Percentiles rank a stretch among this genome's conserved stretches.
These are phyloP conservation scores for Chaenocephalus aceratus DNA, from an alignment of 2,113 vertebrate species.

Conservation along the genomic window DNA sequence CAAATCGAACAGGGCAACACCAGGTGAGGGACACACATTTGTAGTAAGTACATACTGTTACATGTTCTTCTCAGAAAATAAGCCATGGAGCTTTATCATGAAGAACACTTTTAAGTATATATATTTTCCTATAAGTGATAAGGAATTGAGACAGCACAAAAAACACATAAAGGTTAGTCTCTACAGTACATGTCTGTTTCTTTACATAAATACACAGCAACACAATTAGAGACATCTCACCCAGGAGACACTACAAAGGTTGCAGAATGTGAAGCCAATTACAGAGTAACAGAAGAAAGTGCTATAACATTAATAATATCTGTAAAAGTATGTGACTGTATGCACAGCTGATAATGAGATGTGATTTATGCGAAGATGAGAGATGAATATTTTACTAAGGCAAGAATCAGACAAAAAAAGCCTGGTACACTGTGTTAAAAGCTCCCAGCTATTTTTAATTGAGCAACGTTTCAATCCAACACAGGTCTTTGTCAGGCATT, in stretches of 20 bases:
- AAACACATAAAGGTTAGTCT: neutral
- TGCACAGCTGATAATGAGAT: slow-evolving; percentile 68
- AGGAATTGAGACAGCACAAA: neutral
- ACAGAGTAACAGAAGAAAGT: slow-evolving; percentile 53
- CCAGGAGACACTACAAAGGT: slow-evolving; percentile 15
- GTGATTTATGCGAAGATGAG: slow-evolving; percentile 63
- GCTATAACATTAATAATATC: slow-evolving; percentile 57
- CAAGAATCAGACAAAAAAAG: no score
- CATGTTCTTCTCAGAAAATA: slow-evolving; percentile 16
- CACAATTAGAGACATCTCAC: slow-evolving; percentile 28
- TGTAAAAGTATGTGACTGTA: slow-evolving; percentile 63
- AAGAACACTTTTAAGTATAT: neutral
- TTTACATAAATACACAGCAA: neutral
- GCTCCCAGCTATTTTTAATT: no score
- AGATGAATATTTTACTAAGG: slow-evolving; percentile 69
- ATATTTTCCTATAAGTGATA: neutral
- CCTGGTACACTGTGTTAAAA: no score
- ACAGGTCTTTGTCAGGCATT: no score
- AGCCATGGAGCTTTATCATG: neutral
- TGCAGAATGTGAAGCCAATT: slow-evolving; percentile 40
- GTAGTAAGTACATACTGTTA: neutral
- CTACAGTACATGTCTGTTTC: neutral
- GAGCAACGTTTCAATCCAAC: no score
- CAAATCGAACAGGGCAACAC: neutral
- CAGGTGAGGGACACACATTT: neutral